phyloP scores from a whole-genome alignment of 2,888 invertebrate genomes.

The Metellina segmentata region DNA sequence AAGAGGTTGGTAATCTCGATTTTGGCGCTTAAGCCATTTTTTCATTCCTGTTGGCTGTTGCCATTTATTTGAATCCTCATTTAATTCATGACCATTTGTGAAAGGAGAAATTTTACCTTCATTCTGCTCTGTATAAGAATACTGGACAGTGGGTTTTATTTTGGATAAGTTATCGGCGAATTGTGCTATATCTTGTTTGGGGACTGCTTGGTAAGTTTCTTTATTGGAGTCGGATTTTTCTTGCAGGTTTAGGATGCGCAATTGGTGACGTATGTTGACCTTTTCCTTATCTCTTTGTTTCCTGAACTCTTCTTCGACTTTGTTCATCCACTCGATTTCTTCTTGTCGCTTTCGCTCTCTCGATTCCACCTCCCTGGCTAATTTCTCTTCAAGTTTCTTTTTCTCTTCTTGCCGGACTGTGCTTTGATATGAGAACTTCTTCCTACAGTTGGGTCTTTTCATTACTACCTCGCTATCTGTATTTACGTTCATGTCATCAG shows the following conservation, averaged over 20 bases:
- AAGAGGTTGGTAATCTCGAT: conserved; percentile 36
- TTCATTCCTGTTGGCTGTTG: conserved; percentile 75
- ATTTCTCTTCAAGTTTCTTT: conserved; percentile 87
- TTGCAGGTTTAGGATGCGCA: conserved; percentile 57
- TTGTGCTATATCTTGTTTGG: conserved; percentile 28
- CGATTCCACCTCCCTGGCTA: conserved; percentile 88
- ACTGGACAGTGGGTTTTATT: conserved; percentile 17
- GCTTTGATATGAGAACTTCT: conserved; percentile 91
- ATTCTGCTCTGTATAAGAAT: neutral
- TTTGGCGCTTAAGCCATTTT: conserved; percentile 75
- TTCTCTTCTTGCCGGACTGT: conserved; percentile 91
- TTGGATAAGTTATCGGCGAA: conserved; percentile 31
- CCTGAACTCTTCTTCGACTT: conserved; percentile 92
- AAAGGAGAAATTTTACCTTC: conserved; percentile 18
- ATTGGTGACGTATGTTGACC: conserved; percentile 55
- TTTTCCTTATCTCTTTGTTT: conserved; percentile 87
- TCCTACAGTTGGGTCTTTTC: conserved; percentile 79
- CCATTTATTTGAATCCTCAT: conserved; percentile 45
- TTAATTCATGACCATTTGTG: conserved; percentile 21
- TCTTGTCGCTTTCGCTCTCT: conserved; percentile 86
- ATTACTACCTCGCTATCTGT: conserved; percentile 58
- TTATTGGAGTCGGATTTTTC: conserved; percentile 47
- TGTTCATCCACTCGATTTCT: conserved; percentile 90
- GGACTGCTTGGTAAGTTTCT: neutral
- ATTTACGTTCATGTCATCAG: conserved; percentile 42